Base-by-base conservation (phyloP, 2,797 vertebrate species). In the Lindbergichthys nudifrons region DNA sequence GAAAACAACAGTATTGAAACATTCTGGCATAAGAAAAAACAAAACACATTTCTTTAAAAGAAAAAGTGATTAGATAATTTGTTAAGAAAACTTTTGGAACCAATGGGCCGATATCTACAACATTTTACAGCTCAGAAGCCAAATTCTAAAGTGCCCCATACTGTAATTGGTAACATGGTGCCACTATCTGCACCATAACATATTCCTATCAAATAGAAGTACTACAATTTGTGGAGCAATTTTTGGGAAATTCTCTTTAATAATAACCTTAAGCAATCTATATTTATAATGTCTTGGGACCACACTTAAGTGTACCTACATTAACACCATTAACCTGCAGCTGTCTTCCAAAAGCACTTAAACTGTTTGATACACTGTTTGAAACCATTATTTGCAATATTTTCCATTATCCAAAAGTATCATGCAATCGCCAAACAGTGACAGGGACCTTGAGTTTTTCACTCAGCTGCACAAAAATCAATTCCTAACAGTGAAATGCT, bases 381-480 rank as follows among this genome's bases (percentile, higher is more conserved):
- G 32, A 36, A 36, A 6, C 9, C 18, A 32, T 3, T 14, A 47
- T 41, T 47, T 36, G 16, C 46, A 65, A 59, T 8, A 18, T 60
- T 21, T 60, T 23, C 18, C 18, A 43, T 19, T 5, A 48, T 21
- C 11, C 21, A 26, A 48, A 42, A 42, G 21, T 23, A 10, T 61
- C 26, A 4, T 42, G 30, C 9, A n/a, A n/a, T 62, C 30, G 39
- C 5, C 2, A 19, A 42, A 43, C 15, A 19, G 8, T 36, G 32
- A 36, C 32, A 8, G 32, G 73, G 32, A 7, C 56, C 47, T 73
- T 0, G 6, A 53, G n/a, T 23, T 74, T 79, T 85, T 70, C 42
- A 57, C 26, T 66, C 36, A 9, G 63, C 61, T 71, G 70, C 32
- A 36, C 56, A 48, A 18, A 2, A 81, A 82, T 84, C 64, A 19